A percentile compares a stretch with the other conserved stretches of the same genome.
Evolutionary conservation across 2,888 invertebrate genomes (phyloP).

Genomic region (Coremacera marginata): DNA sequence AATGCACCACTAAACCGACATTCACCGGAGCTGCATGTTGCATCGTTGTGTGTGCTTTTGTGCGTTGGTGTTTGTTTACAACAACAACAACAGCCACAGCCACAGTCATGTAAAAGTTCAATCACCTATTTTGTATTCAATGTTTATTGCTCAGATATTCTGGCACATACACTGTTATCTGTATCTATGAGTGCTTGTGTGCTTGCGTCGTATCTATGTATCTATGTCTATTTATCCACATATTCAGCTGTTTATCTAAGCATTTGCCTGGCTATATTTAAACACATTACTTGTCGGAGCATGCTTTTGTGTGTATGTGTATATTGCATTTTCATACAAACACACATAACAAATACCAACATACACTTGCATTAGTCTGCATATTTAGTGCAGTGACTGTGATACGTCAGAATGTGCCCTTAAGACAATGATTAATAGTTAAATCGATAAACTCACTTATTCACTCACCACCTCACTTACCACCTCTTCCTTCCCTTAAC

Average conservation of each 20-base stretch:
- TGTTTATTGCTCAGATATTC: slow-evolving; percentile 19
- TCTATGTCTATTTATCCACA: background rate
- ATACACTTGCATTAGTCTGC: background rate
- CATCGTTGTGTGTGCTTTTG: slow-evolving; percentile 1
- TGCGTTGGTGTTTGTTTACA: slow-evolving; percentile 45
- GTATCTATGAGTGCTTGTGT: too few species aligned
- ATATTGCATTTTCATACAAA: slow-evolving; percentile 17
- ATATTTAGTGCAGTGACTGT: slow-evolving; percentile 48
- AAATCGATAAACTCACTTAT: slow-evolving; percentile 52
- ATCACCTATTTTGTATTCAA: slow-evolving; percentile 27
- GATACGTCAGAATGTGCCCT: slow-evolving; percentile 53
- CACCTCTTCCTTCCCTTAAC: too few species aligned
- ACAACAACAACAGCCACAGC: slow-evolving; percentile 39
- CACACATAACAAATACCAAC: slow-evolving; percentile 25
- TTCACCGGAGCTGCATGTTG: slow-evolving; percentile 1
- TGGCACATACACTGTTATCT: slow-evolving; percentile 18
- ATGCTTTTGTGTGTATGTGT: background rate
- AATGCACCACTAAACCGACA: background rate
- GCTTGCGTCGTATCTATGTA: background rate
- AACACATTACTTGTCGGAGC: slow-evolving; percentile 7
- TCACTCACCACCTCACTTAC: background rate
- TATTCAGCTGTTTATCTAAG: slow-evolving; percentile 23
- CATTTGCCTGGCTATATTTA: slow-evolving; percentile 7
- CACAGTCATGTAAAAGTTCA: slow-evolving; percentile 34
- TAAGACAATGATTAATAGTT: slow-evolving; percentile 57